Evolutionary conservation across 2,113 vertebrate species (phyloP).

Genomic region (Nothoprocta pentlandii): DNA sequence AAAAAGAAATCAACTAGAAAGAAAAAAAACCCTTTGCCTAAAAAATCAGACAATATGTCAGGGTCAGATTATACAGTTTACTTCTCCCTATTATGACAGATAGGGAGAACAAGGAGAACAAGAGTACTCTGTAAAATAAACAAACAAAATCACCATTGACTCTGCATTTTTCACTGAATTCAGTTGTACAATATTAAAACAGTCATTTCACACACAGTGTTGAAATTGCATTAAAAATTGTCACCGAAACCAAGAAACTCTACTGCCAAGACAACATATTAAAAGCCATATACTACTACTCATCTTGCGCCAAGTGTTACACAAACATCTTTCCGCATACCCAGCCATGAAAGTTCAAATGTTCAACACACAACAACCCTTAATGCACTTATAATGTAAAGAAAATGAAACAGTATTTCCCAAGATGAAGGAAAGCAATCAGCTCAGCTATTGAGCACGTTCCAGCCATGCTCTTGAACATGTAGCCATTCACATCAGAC

Average conservation of each 20-base stretch:
- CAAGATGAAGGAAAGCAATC: neutral
- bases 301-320: neutral
- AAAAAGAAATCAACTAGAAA: neutral
- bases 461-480: neutral
- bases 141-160: neutral
- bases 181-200: neutral
- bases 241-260: neutral
- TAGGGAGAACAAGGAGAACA: neutral
- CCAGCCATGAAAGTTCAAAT: rapidly evolving
- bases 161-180: neutral
- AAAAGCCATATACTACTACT: neutral
- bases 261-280: neutral
- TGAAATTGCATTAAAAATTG: neutral
- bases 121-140: neutral
- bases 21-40: neutral
- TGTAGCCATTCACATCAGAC: rapidly evolving
- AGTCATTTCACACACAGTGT: neutral
- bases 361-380: neutral
- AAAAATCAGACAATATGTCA: neutral
- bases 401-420: neutral
- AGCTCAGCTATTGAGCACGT: neutral
- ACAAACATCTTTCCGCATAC: neutral
- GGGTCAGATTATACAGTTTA: neutral
- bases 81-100: neutral
- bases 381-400: neutral